Evolutionary conservation across 2,113 vertebrate species (phyloP).

Genomic region (Willisornis vidua): DNA sequence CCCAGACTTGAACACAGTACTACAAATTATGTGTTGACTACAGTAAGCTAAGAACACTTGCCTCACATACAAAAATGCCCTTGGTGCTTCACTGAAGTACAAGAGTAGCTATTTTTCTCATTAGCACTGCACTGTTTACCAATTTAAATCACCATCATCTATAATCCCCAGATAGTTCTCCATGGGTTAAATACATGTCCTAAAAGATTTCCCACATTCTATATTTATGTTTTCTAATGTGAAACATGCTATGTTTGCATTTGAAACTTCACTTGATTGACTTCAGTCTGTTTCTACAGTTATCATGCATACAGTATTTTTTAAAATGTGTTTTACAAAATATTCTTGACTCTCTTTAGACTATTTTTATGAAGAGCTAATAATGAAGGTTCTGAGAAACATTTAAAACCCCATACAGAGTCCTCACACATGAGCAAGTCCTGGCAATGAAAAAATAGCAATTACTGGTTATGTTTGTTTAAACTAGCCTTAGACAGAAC

Average conservation of each 20-base stretch:
- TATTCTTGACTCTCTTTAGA: background rate
- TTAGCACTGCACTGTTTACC: background rate
- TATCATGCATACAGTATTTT: background rate
- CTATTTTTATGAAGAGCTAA: background rate
- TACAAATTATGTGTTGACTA: constrained; percentile 25
- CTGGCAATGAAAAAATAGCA: background rate
- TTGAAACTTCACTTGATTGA: background rate
- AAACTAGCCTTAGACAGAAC: background rate
- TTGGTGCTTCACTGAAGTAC: background rate
- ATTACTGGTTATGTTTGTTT: background rate
- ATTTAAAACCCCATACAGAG: background rate
- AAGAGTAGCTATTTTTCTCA: constrained; percentile 12
- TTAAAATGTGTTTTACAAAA: background rate
- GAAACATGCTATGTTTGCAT: background rate
- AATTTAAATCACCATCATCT: background rate
- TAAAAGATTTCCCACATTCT: background rate
- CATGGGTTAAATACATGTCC: background rate
- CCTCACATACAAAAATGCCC: background rate
- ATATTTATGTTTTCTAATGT: background rate
- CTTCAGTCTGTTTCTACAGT: background rate
- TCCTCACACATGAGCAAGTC: background rate
- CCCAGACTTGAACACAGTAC: background rate
- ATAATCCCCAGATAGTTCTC: background rate
- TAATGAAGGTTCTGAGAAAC: background rate
- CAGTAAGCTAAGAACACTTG: constrained; percentile 14